Evolutionary conservation across 1,140 invertebrate genomes (phyloP), one percentile per base, ranked within the genome.

Genomic region (Drosophila ohnishii): DNA sequence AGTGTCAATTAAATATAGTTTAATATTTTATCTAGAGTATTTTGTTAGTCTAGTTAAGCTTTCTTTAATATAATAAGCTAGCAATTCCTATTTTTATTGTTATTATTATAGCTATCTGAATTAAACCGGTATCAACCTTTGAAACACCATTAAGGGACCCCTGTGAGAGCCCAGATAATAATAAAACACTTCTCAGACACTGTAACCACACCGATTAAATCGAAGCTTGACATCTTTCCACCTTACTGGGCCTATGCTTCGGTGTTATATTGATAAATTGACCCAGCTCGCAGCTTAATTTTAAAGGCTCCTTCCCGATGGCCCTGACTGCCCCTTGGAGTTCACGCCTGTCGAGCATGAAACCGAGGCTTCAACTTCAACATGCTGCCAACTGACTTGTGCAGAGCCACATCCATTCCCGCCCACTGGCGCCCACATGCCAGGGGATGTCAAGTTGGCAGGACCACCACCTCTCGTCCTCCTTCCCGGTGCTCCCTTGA

Each of bases 341-440:
- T 44, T 65, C 40, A 40, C n/a, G 73, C 61, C 62, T 53, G 40
- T 51, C 53, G 28, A 66, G 73, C 72, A 75, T 75, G 55, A 75
- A 75, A 75, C 73, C 62, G 50, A 75, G 61, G 55, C 45, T 59
- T 75, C 44, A 75, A 66, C 57, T 62, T 51, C 56, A 55, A 75
- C 61, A 60, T 48, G 28, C 65, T 70, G 51, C 67, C 65, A 71
- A 59, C 50, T 71, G 67, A 71, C 51, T 71, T 70, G 67, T 66
- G 65, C 62, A 69, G 47, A 51, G 45, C 64, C 67, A 48, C 42
- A 57, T 22, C 35, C 50, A 48, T 9, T n/a, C 19, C 45, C 58
- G 28, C 58, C 40, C 39, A 44, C 40, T 16, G 40, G 8, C 16
- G 57, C n/a, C 39, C 58, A 42, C 30, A 32, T 71, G 66, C 66